A percentile compares a stretch with the other conserved stretches of the same genome.
These are phyloP conservation scores for Anoura caudifer DNA, from an alignment of 2,113 vertebrate genomes.

Conservation along the genomic window DNA sequence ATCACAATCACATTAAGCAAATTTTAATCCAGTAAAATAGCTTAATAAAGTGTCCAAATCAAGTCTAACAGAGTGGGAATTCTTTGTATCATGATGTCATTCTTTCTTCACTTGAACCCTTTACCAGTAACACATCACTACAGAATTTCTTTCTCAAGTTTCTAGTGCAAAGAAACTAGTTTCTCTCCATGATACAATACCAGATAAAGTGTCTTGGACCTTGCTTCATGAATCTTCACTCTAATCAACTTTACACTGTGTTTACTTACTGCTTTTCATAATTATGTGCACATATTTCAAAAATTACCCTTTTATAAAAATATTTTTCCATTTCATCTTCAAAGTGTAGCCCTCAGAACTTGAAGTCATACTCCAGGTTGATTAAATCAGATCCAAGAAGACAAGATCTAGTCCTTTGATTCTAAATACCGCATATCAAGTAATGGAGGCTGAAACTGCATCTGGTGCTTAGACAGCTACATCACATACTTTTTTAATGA, in stretches of 20 bases:
- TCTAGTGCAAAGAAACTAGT: not conserved
- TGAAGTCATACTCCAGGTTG: not conserved
- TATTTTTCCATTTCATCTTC: not conserved
- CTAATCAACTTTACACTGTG: not conserved
- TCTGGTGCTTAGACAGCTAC: not conserved
- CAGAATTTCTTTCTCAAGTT: conserved; percentile 17
- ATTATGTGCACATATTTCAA: not conserved
- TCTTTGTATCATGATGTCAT: not conserved
- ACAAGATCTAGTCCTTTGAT: not conserved
- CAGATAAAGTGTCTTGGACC: not conserved
- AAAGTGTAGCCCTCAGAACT: not conserved
- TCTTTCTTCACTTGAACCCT: not conserved
- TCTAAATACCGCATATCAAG: not conserved
- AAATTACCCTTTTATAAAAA: conserved; percentile 5
- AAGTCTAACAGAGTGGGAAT: not conserved
- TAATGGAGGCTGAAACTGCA: not conserved
- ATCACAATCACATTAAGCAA: not conserved
- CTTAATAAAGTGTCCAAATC: not conserved
- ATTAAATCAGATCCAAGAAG: not conserved
- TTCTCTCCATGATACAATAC: not conserved
- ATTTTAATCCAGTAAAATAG: not conserved
- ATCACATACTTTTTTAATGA: not conserved
- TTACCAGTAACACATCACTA: conserved; percentile 5
- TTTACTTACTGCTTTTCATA: conserved; percentile 2
- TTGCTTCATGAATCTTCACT: not conserved